Percentiles rank a stretch among this genome's conserved stretches.
phyloP scores from a whole-genome alignment of 2,113 vertebrate genomes.

The Trinectes maculatus region DNA sequence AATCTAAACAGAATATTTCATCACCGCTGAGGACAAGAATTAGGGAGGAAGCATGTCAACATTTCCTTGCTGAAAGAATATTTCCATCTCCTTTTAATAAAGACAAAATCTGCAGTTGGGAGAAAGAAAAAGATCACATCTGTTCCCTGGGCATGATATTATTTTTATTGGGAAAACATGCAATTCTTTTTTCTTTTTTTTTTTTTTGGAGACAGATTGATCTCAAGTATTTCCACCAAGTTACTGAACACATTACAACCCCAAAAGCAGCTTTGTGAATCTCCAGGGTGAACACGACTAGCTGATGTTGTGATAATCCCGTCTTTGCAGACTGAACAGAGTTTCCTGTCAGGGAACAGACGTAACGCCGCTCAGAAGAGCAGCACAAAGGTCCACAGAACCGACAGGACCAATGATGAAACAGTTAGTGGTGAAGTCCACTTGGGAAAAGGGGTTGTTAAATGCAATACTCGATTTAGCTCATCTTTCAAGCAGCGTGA shows the following conservation, averaged over 20 bases:
- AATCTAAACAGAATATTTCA: conserved; percentile 67
- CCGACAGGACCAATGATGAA: conserved; percentile 4
- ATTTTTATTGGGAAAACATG: conserved; percentile 19
- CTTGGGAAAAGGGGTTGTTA: conserved; percentile 31
- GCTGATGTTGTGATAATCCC: too few species aligned
- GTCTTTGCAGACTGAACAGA: too few species aligned
- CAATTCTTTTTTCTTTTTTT: conserved; percentile 25
- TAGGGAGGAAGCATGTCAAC: conserved; percentile 38
- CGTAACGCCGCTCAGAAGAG: too few species aligned
- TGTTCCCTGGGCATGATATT: conserved; percentile 11
- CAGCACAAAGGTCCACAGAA: too few species aligned
- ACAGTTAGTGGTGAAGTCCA: conserved; percentile 4
- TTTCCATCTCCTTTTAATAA: conserved; percentile 47
- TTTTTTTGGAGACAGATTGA: conserved; percentile 28
- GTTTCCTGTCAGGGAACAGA: too few species aligned
- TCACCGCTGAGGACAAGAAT: conserved; percentile 64
- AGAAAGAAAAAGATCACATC: conserved; percentile 1
- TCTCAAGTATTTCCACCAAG: neutral
- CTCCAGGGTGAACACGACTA: too few species aligned
- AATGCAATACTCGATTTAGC: conserved; percentile 36
- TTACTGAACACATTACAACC: neutral
- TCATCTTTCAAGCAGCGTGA: conserved; percentile 7
- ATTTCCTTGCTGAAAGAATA: conserved; percentile 39
- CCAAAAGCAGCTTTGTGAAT: neutral
- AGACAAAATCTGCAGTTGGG: conserved; percentile 29